Conservation (phyloP, 2,888 invertebrate species). For the Antheraea assamensis region DNA sequence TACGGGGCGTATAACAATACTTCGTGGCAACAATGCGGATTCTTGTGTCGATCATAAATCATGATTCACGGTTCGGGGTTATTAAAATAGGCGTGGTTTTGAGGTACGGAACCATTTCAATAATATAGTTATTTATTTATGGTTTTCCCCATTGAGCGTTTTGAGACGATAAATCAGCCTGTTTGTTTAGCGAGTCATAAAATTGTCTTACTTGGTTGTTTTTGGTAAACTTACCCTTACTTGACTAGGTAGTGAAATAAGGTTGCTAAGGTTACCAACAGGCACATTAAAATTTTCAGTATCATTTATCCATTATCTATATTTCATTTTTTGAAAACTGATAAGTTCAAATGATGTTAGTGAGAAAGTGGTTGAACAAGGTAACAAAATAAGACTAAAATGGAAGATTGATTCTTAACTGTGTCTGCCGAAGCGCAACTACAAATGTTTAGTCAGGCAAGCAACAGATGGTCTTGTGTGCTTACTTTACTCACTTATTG, state of each 20-base stretch:
- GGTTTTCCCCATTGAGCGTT: not conserved
- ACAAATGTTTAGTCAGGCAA: not conserved
- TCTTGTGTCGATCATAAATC: constrained; percentile 37
- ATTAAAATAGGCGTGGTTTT: constrained; percentile 15
- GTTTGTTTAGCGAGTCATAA: not conserved
- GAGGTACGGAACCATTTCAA: constrained; percentile 2
- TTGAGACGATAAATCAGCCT: not conserved
- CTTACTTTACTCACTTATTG: too few species aligned
- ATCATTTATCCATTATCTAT: too few species aligned
- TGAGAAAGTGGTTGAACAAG: not conserved
- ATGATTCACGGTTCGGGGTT: constrained; percentile 14
- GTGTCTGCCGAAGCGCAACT: not conserved
- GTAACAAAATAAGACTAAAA: not conserved
- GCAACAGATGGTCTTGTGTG: not conserved
- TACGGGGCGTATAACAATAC: constrained; percentile 15
- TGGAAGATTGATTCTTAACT: not conserved
- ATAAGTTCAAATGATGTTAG: not conserved
- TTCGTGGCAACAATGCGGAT: constrained; percentile 41
- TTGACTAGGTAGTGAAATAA: too few species aligned
- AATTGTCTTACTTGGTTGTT: not conserved
- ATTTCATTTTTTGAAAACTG: not conserved
- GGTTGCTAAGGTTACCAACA: not conserved
- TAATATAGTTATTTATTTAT: constrained; percentile 13
- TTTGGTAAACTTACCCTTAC: not conserved
- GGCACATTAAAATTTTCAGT: not conserved